phyloP scores from a whole-genome alignment of 2,113 vertebrate species.

The Mungos mungo region DNA sequence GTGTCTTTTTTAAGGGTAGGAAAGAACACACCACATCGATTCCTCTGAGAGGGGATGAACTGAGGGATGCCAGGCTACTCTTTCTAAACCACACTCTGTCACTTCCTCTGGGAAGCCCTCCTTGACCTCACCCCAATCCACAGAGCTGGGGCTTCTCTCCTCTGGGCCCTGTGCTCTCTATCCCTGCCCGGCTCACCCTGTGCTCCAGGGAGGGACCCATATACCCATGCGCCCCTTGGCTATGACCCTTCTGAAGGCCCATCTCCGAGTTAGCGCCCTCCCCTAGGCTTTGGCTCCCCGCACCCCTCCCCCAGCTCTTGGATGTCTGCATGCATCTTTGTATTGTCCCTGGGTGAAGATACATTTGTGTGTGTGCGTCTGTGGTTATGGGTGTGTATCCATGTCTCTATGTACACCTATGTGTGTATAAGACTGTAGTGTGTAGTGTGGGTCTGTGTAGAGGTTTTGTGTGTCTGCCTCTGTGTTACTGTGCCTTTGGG shows the following conservation, averaged over 20 bases:
- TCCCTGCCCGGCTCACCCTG: not conserved
- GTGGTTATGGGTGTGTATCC: not conserved
- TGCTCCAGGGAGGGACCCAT: not conserved
- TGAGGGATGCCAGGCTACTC: not conserved
- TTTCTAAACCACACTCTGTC: not conserved
- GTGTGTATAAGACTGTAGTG: not conserved
- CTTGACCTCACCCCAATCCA: not conserved
- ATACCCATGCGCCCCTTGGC: no score
- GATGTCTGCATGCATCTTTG: not conserved
- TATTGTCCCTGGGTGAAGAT: not conserved
- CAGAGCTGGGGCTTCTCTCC: not conserved
- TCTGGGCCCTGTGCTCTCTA: not conserved
- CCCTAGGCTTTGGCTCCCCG: not conserved
- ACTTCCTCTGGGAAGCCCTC: not conserved
- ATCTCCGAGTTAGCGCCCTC: no score
- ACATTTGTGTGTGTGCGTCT: not conserved
- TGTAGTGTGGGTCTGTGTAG: not conserved
- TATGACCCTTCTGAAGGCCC: not conserved
- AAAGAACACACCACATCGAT: not conserved
- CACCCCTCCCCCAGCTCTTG: no score
- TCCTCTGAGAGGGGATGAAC: not conserved
- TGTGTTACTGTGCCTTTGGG: not conserved
- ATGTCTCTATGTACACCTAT: not conserved
- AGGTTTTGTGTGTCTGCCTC: not conserved
- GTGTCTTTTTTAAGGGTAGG: not conserved